Conservation (phyloP, 2,797 vertebrate species). For the Erpetoichthys calabaricus region DNA sequence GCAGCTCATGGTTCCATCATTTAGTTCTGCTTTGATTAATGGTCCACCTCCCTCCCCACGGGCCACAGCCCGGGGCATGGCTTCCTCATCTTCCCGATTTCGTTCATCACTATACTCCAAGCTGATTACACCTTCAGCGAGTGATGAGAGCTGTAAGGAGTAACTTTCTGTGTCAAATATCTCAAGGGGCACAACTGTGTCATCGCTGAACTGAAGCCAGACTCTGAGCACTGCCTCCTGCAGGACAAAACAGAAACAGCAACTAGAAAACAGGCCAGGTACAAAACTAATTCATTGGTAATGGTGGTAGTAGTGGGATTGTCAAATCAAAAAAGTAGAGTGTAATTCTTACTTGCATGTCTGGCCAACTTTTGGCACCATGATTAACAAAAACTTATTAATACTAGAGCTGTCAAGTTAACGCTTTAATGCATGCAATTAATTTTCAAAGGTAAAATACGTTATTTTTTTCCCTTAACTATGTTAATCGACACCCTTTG, state of each 20-base stretch:
- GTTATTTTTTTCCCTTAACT: too few species aligned
- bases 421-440: too few species aligned
- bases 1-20: constrained; percentile 31
- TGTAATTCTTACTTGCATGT: too few species aligned
- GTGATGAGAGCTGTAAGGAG: constrained; percentile 35
- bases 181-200: constrained; percentile 37
- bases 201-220: constrained; percentile 54
- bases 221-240: constrained; percentile 47
- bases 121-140: constrained; percentile 42
- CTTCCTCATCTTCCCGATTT: constrained; percentile 12
- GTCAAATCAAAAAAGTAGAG: too few species aligned
- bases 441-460: too few species aligned
- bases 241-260: constrained; percentile 2
- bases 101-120: constrained; percentile 12
- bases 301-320: too few species aligned
- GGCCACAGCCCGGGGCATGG: constrained; percentile 34
- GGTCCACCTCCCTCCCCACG: constrained; percentile 50
- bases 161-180: constrained; percentile 33
- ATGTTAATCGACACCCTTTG: too few species aligned
- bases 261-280: too few species aligned
- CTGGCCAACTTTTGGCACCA: too few species aligned
- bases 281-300: too few species aligned
- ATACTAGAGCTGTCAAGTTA: too few species aligned
- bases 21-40: constrained; percentile 40
- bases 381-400: too few species aligned